These are phyloP conservation scores for Stenurella melanura DNA, from an alignment of 2,888 invertebrate genomes.

Conservation along the genomic window DNA sequence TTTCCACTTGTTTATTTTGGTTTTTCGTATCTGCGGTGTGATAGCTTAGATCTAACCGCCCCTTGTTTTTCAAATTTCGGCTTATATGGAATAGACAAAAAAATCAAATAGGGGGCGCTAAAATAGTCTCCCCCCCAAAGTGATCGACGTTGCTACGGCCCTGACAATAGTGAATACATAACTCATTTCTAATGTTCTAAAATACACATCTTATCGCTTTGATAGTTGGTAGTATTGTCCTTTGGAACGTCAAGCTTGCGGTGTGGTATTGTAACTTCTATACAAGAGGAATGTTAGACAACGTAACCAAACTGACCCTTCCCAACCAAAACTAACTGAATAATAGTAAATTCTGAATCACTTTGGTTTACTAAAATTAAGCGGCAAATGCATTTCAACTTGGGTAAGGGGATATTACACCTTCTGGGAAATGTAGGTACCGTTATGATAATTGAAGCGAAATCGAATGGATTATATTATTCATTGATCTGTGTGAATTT, in stretches of 20 bases:
- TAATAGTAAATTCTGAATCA: neutral
- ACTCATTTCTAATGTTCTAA: too few relatives aligned
- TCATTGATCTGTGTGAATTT: neutral
- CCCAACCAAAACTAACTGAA: neutral
- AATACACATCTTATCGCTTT: neutral
- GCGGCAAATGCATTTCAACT: neutral
- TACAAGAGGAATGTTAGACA: neutral
- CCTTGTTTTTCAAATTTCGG: too few relatives aligned
- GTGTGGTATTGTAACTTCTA: neutral
- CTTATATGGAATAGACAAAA: too few relatives aligned
- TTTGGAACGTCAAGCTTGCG: neutral
- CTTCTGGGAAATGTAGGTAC: neutral
- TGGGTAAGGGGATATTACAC: neutral
- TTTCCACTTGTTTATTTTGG: too few relatives aligned
- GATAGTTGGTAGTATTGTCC: neutral
- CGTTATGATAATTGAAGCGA: neutral
- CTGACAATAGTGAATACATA: too few relatives aligned
- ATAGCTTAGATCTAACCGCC: too few relatives aligned
- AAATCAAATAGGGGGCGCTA: too few relatives aligned
- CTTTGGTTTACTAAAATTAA: neutral
- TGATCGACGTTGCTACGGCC: too few relatives aligned
- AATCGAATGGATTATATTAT: neutral
- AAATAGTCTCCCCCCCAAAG: too few relatives aligned
- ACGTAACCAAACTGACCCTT: neutral
- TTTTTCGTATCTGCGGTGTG: too few relatives aligned